phyloP scores from a whole-genome alignment of 2,888 invertebrate genomes.

The Drepanosiphum platanoidis region DNA sequence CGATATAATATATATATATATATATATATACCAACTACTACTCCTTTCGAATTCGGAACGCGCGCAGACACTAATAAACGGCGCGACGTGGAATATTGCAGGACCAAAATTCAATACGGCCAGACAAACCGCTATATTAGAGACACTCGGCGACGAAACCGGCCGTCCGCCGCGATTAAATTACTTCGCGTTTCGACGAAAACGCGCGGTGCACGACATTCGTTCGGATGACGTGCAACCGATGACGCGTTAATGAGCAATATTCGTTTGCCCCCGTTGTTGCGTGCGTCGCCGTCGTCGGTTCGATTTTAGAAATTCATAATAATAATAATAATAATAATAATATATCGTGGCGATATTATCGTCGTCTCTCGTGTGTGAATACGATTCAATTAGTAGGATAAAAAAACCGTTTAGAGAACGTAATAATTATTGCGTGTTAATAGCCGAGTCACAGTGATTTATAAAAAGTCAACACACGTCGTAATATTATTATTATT shows the following conservation, averaged over 20 bases:
- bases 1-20: too few relatives aligned
- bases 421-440: background rate
- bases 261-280: background rate
- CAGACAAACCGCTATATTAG: background rate
- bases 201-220: background rate
- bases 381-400: background rate
- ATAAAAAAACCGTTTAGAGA: too few relatives aligned
- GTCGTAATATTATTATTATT: too few relatives aligned
- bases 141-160: too few relatives aligned
- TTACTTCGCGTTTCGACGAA: background rate
- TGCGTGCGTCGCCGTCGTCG: too few relatives aligned
- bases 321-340: too few relatives aligned
- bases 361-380: background rate
- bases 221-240: background rate
- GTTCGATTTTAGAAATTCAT: background rate
- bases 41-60: conserved; percentile 2
- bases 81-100: background rate
- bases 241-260: background rate
- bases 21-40: too few relatives aligned
- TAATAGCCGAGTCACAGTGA: background rate
- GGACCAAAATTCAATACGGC: background rate
- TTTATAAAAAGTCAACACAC: background rate
- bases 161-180: background rate
- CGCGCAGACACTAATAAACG: background rate
- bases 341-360: too few relatives aligned